Evolutionary conservation across 2,113 vertebrate genomes (phyloP).

Genomic region (Oreotrochilus melanogaster): DNA sequence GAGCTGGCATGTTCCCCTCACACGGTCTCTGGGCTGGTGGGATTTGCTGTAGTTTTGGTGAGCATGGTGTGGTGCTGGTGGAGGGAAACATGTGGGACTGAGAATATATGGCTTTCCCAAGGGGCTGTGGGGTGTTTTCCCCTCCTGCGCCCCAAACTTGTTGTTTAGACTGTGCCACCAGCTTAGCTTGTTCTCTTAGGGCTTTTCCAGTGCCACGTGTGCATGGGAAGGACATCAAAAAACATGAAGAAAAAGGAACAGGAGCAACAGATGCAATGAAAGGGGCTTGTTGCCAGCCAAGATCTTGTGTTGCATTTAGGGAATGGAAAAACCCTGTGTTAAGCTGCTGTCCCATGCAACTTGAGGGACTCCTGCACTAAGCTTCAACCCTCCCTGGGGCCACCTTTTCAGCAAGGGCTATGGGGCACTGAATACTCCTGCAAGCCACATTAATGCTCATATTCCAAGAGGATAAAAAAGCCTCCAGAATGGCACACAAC

Average conservation of each 20-base stretch:
- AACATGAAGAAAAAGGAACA: not conserved
- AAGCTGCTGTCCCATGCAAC: not conserved
- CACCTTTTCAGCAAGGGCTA: not conserved
- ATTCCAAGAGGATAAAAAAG: not conserved
- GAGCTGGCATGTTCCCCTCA: accelerated
- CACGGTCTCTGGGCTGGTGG: accelerated
- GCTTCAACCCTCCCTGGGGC: accelerated
- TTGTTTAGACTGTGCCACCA: not conserved
- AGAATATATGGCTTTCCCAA: not conserved
- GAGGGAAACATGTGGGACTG: accelerated
- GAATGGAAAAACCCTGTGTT: not conserved
- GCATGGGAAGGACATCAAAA: not conserved
- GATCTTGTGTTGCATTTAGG: not conserved
- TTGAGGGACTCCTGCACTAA: not conserved
- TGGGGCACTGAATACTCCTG: not conserved
- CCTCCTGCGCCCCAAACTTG: not conserved
- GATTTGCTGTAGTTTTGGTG: not conserved
- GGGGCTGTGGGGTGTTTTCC: accelerated
- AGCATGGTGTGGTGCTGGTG: not conserved
- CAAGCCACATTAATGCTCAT: not conserved
- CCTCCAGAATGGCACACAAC: not conserved
- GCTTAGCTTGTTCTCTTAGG: not conserved
- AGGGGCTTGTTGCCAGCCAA: not conserved
- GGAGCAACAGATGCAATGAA: not conserved
- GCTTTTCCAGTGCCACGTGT: accelerated